Percentiles rank a stretch among this genome's conserved stretches.
phyloP scores from a whole-genome alignment of 2,888 invertebrate species.

The Philonicus albiceps region DNA sequence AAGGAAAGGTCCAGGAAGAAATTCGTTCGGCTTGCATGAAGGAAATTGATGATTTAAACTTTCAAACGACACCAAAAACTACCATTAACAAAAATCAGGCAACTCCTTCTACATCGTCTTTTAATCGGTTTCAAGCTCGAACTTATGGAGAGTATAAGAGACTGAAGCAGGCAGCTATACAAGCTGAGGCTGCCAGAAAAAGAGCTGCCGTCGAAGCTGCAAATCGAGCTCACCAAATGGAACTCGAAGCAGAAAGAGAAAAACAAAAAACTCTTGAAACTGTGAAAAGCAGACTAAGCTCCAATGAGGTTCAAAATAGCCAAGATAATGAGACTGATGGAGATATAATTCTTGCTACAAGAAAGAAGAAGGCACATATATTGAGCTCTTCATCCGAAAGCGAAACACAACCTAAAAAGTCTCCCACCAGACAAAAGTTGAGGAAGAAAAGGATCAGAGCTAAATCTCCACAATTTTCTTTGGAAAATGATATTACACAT shows the following conservation, averaged over 20 bases:
- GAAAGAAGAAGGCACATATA: not conserved
- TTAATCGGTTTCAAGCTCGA: not conserved
- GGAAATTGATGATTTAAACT: not conserved
- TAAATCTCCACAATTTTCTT: not conserved
- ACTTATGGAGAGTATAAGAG: slow-evolving; percentile 10
- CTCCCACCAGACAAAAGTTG: not conserved
- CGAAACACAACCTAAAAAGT: not conserved
- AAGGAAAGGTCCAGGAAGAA: not conserved
- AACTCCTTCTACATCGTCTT: not conserved
- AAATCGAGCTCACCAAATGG: not conserved
- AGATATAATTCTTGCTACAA: not conserved
- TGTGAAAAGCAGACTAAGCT: not conserved
- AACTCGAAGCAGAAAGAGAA: not conserved
- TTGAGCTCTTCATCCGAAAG: not conserved
- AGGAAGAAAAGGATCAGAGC: not conserved
- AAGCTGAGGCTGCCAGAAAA: not conserved
- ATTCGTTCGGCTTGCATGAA: not conserved
- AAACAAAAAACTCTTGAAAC: not conserved
- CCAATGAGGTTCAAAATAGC: not conserved
- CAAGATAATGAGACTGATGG: not conserved
- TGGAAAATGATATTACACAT: not conserved
- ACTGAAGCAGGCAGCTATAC: not conserved
- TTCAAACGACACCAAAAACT: not conserved
- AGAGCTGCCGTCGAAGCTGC: not conserved
- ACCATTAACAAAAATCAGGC: not conserved